Percentiles rank a stretch among this genome's conserved stretches.
Conservation (phyloP, 2,113 vertebrate genomes). For the Calonectris borealis region DNA sequence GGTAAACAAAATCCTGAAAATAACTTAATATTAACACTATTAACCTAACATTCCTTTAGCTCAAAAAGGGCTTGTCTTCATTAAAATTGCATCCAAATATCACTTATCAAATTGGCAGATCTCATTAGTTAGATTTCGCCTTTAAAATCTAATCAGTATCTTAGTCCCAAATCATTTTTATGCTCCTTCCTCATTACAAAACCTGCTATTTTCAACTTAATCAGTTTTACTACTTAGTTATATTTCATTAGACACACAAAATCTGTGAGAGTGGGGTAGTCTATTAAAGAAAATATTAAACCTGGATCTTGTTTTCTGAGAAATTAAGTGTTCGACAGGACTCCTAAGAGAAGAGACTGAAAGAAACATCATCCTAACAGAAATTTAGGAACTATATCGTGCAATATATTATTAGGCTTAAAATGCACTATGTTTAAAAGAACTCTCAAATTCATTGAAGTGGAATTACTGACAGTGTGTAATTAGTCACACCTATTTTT, state of each 20-base stretch:
- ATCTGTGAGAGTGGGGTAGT: not conserved
- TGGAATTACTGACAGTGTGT: not conserved
- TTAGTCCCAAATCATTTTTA: conserved; percentile 22
- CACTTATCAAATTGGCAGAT: conserved; percentile 30
- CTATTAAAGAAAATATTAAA: not conserved
- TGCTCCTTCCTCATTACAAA: conserved; percentile 32
- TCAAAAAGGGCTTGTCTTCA: conserved; percentile 18
- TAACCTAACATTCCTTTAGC: not conserved
- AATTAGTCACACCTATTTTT: not conserved
- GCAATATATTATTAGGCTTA: not conserved
- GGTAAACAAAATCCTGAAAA: conserved; percentile 34
- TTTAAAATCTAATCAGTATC: conserved; percentile 50
- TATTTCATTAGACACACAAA: conserved; percentile 38
- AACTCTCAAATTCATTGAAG: not conserved
- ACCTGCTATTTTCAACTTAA: conserved; percentile 26
- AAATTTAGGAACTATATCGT: not conserved
- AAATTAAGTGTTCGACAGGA: not conserved
- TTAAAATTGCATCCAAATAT: conserved; percentile 6
- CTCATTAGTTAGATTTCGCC: conserved; percentile 20
- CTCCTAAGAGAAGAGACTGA: not conserved
- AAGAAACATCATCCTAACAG: not conserved
- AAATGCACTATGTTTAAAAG: not conserved
- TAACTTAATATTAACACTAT: not conserved
- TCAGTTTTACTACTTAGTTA: conserved; percentile 6
- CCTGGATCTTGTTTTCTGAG: not conserved